These are phyloP conservation scores for Eristalis pertinax DNA, from an alignment of 2,888 invertebrate species.

Conservation along the genomic window DNA sequence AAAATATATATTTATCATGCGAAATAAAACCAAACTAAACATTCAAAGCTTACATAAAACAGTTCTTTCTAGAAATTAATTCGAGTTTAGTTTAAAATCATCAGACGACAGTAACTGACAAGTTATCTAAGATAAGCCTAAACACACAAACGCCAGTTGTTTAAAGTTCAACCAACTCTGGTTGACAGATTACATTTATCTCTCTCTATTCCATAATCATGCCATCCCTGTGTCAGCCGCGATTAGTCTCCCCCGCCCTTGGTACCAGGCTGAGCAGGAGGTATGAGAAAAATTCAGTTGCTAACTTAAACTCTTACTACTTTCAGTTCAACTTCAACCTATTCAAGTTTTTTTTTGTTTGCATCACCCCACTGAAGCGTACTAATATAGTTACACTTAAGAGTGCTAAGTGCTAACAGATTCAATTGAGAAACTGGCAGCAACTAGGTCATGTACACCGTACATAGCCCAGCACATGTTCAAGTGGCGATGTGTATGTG, in stretches of 20 bases:
- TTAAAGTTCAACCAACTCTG: neutral
- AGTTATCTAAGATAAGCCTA: neutral
- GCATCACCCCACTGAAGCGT: neutral
- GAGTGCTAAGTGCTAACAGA: conserved; percentile 28
- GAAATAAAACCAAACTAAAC: no score
- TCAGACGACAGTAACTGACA: neutral
- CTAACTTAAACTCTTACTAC: neutral
- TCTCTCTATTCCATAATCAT: neutral
- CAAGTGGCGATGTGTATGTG: neutral
- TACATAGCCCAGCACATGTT: neutral
- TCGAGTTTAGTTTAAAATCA: neutral
- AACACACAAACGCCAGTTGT: neutral
- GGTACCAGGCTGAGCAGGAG: no score
- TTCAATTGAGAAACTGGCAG: conserved; percentile 13
- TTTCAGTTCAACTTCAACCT: neutral
- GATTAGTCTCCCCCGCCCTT: neutral
- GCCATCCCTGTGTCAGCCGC: neutral
- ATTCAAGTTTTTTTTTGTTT: neutral
- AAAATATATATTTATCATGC: no score
- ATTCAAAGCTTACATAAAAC: no score
- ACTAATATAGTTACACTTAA: conserved; percentile 1
- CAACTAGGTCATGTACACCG: neutral
- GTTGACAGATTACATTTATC: neutral
- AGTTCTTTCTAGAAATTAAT: no score
- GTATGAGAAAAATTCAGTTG: neutral